Percentiles rank a stretch among this genome's conserved stretches.
Conservation (phyloP, 2,113 vertebrate species). For the Xiphophorus hellerii region DNA sequence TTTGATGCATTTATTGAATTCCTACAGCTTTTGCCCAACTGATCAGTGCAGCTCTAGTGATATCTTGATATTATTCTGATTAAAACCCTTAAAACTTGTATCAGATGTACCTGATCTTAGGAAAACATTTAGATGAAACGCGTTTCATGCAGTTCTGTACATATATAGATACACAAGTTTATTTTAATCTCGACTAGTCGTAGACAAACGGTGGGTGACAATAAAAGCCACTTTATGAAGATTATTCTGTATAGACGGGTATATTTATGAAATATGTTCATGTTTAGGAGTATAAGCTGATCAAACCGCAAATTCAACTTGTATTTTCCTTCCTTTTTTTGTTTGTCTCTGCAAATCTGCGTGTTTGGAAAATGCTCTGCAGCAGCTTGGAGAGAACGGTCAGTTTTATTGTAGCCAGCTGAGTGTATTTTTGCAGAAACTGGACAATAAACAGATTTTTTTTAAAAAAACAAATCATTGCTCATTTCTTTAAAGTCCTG, state of each 20-base stretch:
- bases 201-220: slow-evolving; percentile 20
- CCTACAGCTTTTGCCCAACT: not conserved
- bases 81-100: not conserved
- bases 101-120: not conserved
- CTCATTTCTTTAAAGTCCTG: slow-evolving; percentile 22
- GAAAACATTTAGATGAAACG: slow-evolving; percentile 42
- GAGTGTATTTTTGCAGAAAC: slow-evolving; percentile 33
- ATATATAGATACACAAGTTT: slow-evolving; percentile 36
- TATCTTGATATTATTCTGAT: slow-evolving; percentile 12
- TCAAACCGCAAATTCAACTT: slow-evolving; percentile 23
- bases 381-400: slow-evolving; percentile 37
- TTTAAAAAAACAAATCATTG: not conserved
- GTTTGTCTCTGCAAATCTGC: slow-evolving; percentile 1
- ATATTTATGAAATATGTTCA: slow-evolving; percentile 66
- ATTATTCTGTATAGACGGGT: slow-evolving; percentile 55
- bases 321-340: not conserved
- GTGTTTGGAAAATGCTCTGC: slow-evolving; percentile 15
- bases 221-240: slow-evolving; percentile 53
- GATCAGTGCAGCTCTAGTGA: slow-evolving; percentile 12
- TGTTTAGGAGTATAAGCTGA: slow-evolving; percentile 34
- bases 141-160: slow-evolving; percentile 41
- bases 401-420: slow-evolving; percentile 45
- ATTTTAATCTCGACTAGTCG: slow-evolving; percentile 36
- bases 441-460: slow-evolving; percentile 34
- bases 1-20: not conserved